A percentile compares a stretch with the other conserved stretches of the same genome.
phyloP scores from a whole-genome alignment of 2,113 vertebrate species.

The Caracal caracal region DNA sequence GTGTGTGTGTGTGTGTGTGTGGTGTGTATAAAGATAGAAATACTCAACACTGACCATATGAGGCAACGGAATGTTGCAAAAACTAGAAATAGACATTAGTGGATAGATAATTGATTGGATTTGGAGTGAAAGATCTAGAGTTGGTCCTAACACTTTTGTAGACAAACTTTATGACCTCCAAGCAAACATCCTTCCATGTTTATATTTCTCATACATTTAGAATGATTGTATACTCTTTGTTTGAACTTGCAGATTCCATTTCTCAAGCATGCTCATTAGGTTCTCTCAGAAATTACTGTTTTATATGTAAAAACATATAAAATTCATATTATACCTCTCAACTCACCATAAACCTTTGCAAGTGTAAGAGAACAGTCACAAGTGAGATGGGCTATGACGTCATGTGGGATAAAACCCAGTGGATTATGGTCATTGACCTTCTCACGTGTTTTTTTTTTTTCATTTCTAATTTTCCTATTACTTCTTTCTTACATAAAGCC shows the following conservation, averaged over 20 bases:
- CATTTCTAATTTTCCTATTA: neutral
- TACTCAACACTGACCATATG: neutral
- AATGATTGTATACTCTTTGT: neutral
- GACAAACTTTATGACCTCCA: neutral
- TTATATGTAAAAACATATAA: neutral
- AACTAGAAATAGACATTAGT: neutral
- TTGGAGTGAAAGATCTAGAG: neutral
- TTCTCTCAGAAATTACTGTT: neutral
- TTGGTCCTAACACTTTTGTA: neutral
- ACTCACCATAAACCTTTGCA: neutral
- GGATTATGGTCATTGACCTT: neutral
- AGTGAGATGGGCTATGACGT: neutral
- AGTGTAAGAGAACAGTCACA: neutral
- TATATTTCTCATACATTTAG: neutral
- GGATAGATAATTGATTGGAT: neutral
- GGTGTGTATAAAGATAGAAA: neutral
- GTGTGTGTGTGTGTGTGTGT: neutral
- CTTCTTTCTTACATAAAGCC: neutral
- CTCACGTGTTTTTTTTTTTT: neutral
- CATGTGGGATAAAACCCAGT: neutral
- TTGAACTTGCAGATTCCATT: neutral
- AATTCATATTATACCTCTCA: neutral
- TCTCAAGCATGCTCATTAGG: neutral
- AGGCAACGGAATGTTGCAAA: conserved; percentile 27
- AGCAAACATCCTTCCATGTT: neutral